Percentiles rank a stretch among this genome's conserved stretches.
These are phyloP conservation scores for Puffinus mauretanicus DNA, from an alignment of 2,113 vertebrate species.

Conservation along the genomic window DNA sequence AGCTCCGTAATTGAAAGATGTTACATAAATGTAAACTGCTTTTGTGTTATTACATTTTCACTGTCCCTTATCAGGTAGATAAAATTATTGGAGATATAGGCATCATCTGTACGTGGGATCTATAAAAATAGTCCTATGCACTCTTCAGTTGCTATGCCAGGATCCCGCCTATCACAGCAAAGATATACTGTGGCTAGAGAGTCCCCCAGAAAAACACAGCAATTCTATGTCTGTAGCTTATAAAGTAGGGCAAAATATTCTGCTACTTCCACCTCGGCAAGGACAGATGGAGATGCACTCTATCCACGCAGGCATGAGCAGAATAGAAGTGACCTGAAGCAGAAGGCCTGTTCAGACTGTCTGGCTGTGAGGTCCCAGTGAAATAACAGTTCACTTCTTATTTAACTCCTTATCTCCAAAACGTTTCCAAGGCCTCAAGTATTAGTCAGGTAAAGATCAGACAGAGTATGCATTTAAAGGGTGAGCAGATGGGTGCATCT, in stretches of 20 bases:
- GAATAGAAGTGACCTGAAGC: constrained; percentile 52
- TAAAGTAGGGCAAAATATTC: constrained; percentile 4
- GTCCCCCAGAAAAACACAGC: not conserved
- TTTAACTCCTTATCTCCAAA: constrained; percentile 30
- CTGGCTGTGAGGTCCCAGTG: not conserved
- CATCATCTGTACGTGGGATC: not conserved
- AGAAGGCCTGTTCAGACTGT: constrained; percentile 15
- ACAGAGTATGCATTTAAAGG: not conserved
- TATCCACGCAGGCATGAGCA: not conserved
- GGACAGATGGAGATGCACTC: constrained; percentile 28
- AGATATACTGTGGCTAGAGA: not conserved
- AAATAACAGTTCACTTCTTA: not conserved
- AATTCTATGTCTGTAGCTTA: not conserved
- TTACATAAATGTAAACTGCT: not conserved
- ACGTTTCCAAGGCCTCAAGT: not conserved
- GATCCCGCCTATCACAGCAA: not conserved
- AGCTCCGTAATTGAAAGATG: not conserved
- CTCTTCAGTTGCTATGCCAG: not conserved
- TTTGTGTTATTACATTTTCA: not conserved
- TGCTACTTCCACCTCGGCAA: not conserved
- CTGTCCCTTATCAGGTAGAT: not conserved
- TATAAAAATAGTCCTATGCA: not conserved
- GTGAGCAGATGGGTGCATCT: constrained; percentile 35
- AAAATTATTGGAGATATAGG: not conserved
- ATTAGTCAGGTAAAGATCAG: not conserved